Evolutionary conservation across 2,797 vertebrate genomes (phyloP).

Genomic region (Acipenser oxyrinchus): DNA sequence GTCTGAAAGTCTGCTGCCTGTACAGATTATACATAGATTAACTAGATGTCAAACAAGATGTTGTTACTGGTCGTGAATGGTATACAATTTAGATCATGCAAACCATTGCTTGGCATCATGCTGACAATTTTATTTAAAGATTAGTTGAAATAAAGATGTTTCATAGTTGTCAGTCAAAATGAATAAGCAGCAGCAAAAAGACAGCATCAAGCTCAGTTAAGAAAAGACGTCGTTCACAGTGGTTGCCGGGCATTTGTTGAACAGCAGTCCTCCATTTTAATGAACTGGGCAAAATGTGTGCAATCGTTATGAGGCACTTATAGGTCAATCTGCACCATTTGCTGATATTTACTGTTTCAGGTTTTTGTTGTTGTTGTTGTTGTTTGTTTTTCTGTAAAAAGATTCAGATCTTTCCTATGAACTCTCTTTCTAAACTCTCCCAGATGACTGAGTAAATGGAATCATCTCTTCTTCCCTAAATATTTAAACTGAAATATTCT

Average conservation of each 20-base stretch:
- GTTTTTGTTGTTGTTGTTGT: background rate
- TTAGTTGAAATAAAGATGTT: constrained; percentile 1
- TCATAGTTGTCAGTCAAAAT: background rate
- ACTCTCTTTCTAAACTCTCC: background rate
- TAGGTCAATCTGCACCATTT: background rate
- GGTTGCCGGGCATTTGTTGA: background rate
- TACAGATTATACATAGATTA: too few species aligned
- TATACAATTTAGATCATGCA: background rate
- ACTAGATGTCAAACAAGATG: background rate
- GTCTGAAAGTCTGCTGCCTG: too few species aligned
- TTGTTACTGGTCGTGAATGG: background rate
- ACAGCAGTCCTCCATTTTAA: background rate
- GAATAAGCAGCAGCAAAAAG: background rate
- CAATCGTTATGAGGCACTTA: background rate
- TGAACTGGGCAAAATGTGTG: background rate
- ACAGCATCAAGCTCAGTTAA: background rate
- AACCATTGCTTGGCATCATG: constrained; percentile 1
- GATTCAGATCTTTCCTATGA: too few species aligned
- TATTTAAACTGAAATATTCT: background rate
- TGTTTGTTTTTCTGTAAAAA: background rate
- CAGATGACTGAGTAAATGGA: background rate
- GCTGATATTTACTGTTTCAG: background rate
- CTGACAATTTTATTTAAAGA: background rate
- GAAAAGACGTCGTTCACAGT: background rate
- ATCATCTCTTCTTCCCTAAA: background rate